Evolutionary conservation across 2,797 vertebrate species (phyloP).

Genomic region (Brachyrhaphis roseni): DNA sequence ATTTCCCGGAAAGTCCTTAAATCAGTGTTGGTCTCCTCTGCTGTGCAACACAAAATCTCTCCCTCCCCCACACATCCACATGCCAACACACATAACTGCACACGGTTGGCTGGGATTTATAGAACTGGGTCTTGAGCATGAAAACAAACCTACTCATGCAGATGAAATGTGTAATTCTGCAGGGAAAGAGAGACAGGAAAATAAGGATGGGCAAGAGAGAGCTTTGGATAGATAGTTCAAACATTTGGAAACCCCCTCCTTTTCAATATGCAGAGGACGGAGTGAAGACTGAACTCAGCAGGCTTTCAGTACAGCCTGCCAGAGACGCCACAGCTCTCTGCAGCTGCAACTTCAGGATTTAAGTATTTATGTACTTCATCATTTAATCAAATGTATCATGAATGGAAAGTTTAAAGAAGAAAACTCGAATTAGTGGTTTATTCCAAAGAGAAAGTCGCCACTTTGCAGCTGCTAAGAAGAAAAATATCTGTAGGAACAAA

Average conservation of each 20-base stretch:
- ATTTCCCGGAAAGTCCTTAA: constrained; percentile 51
- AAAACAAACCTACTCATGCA: constrained; percentile 74
- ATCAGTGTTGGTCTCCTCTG: constrained; percentile 41
- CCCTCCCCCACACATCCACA: constrained; percentile 64
- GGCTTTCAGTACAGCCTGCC: constrained; percentile 41
- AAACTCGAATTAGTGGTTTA: constrained; percentile 1
- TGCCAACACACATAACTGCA: constrained; percentile 33
- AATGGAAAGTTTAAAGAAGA: constrained; percentile 2
- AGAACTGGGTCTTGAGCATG: constrained; percentile 53
- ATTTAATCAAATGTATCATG: constrained; percentile 4
- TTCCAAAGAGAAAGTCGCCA: neutral
- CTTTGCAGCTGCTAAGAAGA: constrained; percentile 6
- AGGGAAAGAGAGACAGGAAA: constrained; percentile 25
- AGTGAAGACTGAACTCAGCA: constrained; percentile 47
- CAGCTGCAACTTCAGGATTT: constrained; percentile 26
- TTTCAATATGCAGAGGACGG: constrained; percentile 40
- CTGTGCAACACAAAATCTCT: constrained; percentile 40
- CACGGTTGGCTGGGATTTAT: constrained; percentile 65
- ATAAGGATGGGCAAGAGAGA: constrained; percentile 21
- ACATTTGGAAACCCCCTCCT: constrained; percentile 61
- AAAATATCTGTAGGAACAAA: constrained; percentile 13
- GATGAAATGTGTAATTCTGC: constrained; percentile 65
- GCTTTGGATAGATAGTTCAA: constrained; percentile 24
- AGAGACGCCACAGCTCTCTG: constrained; percentile 26
- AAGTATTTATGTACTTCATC: constrained; percentile 13